These are phyloP conservation scores for Phortica variegata DNA, from an alignment of 1,140 invertebrate genomes.

Conservation along the genomic window DNA sequence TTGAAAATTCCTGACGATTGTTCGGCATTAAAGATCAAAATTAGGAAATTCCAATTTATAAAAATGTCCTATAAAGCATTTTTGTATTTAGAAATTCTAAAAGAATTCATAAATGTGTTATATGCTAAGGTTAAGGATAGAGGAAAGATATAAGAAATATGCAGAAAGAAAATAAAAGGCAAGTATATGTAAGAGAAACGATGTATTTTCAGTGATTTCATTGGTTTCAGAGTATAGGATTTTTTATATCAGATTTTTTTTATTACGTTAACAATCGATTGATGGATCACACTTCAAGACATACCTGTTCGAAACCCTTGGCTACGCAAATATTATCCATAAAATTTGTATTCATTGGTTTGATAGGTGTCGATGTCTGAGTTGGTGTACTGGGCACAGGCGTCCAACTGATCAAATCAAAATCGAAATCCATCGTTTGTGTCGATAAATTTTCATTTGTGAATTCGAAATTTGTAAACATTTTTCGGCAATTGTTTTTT, in stretches of 20 bases:
- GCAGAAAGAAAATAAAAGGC: no score
- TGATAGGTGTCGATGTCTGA: background rate
- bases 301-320: conserved; percentile 24
- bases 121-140: no score
- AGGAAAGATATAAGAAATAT: no score
- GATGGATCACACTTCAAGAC: conserved; percentile 5
- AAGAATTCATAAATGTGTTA: no score
- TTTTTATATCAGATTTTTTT: conserved; percentile 5
- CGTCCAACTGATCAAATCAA: conserved; percentile 41
- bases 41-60: no score
- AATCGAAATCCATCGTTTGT: conserved; percentile 38
- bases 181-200: no score
- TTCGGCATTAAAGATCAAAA: no score
- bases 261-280: conserved; percentile 7
- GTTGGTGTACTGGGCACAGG: conserved; percentile 7
- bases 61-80: no score
- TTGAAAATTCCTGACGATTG: no score
- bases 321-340: conserved; percentile 24
- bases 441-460: conserved; percentile 38
- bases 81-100: no score
- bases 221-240: no score
- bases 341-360: conserved; percentile 1
- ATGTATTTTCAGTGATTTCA: no score
- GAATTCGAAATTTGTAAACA: conserved; percentile 43
- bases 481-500: conserved; percentile 14